Base-by-base conservation (phyloP, 2,888 invertebrate species). In the Cyaniris semiargus region DNA sequence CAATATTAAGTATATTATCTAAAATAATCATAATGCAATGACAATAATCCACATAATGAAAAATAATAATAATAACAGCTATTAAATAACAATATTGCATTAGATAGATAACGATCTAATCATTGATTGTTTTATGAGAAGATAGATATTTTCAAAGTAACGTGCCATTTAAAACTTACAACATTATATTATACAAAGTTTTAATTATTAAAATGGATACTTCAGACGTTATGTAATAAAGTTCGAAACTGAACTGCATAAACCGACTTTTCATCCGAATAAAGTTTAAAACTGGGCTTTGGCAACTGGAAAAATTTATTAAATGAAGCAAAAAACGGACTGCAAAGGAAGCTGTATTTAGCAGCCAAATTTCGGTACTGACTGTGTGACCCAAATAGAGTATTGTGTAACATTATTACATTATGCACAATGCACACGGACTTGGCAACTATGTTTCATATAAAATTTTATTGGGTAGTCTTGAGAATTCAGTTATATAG, bases 231-330 rank as follows among this genome's bases (percentile, higher is more conserved):
- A 60, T 23, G 60, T 60, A 60, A 60, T 23, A 23, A 60, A 60
- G 23, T 23, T 23, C 8, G 4, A 21, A 60, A 23, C 10, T 23
- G 4, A 60, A 60, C 60, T 60, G 23, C 60, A 60, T 23, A 60
- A 60, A 10, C 60, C 60, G 60, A 60, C 21, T 53, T 77, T 44
- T 75, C 48, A 23, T 72, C 13, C 48, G 21, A 21, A 38, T 48
- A 72, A 72, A 72, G 72, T 72, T 72, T 48, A 72, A 72, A 44
- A 72, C 72, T 72, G 13, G 48, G 72, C 18, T 23, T 72, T 72
- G 72, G 72, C 72, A 72, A 48, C 44, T 48, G 23, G 48, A 23
- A 71, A 71, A 71, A 34, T 10, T 34, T 70, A 34, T 70, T n/a
- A 71, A 71, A 34, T 38, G 71, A 44, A 48, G n/a, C 38, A 72